Percentiles rank a stretch among this genome's conserved stretches.
These are phyloP conservation scores for Amblyraja radiata DNA, from an alignment of 2,797 vertebrate species.

Conservation along the genomic window DNA sequence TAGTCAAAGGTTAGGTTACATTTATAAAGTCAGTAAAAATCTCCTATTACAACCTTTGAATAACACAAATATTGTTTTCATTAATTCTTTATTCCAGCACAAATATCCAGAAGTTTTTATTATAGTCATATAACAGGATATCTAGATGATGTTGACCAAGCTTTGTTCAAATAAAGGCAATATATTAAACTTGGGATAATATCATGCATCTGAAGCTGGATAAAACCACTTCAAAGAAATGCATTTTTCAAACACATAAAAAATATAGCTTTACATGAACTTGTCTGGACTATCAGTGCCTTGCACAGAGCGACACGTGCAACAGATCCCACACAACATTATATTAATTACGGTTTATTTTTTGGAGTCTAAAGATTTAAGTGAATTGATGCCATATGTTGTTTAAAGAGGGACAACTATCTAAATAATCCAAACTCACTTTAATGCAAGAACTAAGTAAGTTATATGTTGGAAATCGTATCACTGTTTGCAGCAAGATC, in stretches of 20 bases:
- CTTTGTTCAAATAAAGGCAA: slow-evolving; percentile 25
- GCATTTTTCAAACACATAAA: neutral
- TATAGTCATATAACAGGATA: slow-evolving; percentile 7
- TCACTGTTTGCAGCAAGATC: slow-evolving; percentile 18
- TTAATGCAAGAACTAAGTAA: neutral
- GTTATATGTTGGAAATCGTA: neutral
- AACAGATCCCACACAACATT: neutral
- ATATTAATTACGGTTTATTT: slow-evolving; percentile 13
- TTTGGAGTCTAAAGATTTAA: neutral
- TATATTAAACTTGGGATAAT: neutral
- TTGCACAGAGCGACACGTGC: neutral
- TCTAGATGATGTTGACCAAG: neutral
- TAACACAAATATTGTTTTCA: neutral
- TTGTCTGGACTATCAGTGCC: neutral
- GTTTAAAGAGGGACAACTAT: neutral
- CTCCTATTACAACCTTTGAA: neutral
- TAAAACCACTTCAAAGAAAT: neutral
- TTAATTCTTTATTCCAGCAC: neutral
- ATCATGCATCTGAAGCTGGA: neutral
- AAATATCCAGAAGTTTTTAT: neutral
- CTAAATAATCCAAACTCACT: slow-evolving; percentile 5
- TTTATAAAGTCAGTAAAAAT: neutral
- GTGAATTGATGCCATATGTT: slow-evolving; percentile 28
- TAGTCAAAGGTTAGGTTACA: neutral
- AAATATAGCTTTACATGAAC: neutral